Conservation (phyloP, 1,140 invertebrate species). For the Oryzaephilus surinamensis region DNA sequence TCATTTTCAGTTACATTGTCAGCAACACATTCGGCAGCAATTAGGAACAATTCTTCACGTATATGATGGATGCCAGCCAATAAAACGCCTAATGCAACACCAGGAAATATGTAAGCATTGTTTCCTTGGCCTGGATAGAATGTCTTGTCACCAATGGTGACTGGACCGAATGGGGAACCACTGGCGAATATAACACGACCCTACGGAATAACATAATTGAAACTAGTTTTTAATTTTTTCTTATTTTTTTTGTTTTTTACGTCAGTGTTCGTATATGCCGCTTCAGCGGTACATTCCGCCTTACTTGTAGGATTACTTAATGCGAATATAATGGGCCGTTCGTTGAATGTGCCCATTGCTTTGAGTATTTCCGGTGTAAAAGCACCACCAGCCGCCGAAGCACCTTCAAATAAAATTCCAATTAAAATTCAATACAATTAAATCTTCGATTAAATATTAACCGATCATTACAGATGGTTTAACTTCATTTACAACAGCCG, state of each 20-base stretch:
- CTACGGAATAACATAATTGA: constrained; percentile 38
- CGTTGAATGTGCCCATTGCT: constrained; percentile 77
- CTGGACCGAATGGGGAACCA: constrained; percentile 83
- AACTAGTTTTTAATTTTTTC: constrained; percentile 1
- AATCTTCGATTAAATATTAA: no score
- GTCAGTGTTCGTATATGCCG: constrained; percentile 78
- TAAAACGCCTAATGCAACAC: constrained; percentile 83
- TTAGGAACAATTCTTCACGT: constrained; percentile 79
- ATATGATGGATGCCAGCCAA: constrained; percentile 79
- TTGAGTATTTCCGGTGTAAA: constrained; percentile 79
- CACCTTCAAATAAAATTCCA: constrained; percentile 57
- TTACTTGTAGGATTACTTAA: constrained; percentile 93
- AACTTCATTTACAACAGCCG: constrained; percentile 67
- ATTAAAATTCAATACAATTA: no score
- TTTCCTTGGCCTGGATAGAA: constrained; percentile 90
- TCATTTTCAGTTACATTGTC: constrained; percentile 75
- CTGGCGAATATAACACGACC: constrained; percentile 84
- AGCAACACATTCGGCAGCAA: constrained; percentile 76
- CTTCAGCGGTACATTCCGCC: constrained; percentile 92
- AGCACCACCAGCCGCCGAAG: constrained; percentile 75
- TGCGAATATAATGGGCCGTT: constrained; percentile 87
- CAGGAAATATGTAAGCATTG: constrained; percentile 95
- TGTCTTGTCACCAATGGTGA: constrained; percentile 63
- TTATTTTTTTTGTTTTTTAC: constrained; percentile 46
- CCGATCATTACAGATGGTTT: constrained; percentile 80